Evolutionary conservation across 2,113 vertebrate genomes (phyloP).

Genomic region (Eclectus roratus): DNA sequence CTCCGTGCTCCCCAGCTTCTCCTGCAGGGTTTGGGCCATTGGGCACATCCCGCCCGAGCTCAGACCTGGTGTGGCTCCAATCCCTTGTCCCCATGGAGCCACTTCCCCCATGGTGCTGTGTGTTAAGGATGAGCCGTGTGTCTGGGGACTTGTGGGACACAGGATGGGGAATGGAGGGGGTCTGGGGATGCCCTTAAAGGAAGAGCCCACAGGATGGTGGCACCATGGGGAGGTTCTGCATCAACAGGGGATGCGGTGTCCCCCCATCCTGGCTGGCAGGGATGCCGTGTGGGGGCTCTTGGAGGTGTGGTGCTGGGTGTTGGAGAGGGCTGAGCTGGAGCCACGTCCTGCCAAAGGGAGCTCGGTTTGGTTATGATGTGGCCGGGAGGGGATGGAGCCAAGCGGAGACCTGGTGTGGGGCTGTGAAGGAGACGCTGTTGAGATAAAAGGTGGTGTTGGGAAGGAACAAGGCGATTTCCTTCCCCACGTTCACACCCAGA

Average conservation of each 20-base stretch:
- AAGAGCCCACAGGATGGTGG: fast-evolving
- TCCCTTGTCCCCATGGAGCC: not conserved
- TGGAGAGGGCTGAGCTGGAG: fast-evolving
- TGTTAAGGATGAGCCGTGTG: fast-evolving
- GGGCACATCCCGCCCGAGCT: fast-evolving
- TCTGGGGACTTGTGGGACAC: fast-evolving
- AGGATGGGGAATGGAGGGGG: fast-evolving
- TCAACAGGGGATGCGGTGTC: fast-evolving
- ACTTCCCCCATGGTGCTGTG: fast-evolving
- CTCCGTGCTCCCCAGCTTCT: not conserved
- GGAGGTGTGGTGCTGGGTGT: not conserved
- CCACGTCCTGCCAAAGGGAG: not conserved
- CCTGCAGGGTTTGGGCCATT: fast-evolving
- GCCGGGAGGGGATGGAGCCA: not conserved
- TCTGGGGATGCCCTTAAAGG: not conserved
- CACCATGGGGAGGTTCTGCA: fast-evolving
- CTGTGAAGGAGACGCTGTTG: not conserved
- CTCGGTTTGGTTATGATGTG: not conserved
- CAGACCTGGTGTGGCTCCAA: fast-evolving
- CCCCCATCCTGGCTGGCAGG: not conserved
- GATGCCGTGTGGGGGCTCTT: not conserved
- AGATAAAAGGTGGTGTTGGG: not conserved
- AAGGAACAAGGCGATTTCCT: conserved; percentile 22
- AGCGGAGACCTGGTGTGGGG: not conserved
- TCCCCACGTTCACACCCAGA: not conserved